A percentile compares a stretch with the other conserved stretches of the same genome.
These are phyloP conservation scores for Nerophis lumbriciformis DNA, from an alignment of 2,113 vertebrate species.

Conservation along the genomic window DNA sequence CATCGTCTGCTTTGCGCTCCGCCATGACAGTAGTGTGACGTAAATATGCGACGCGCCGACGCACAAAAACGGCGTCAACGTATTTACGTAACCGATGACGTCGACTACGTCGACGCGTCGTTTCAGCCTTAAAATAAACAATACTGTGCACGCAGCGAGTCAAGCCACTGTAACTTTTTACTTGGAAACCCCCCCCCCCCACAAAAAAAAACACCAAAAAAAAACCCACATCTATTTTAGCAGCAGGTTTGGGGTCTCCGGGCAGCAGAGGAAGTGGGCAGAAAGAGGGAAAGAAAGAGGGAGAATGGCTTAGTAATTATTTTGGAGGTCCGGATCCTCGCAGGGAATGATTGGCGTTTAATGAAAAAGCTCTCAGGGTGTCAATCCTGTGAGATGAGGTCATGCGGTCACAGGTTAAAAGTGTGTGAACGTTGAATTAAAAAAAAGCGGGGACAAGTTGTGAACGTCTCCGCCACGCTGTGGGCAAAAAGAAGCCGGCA, in stretches of 20 bases:
- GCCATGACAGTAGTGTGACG: too few relatives aligned
- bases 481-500: conserved; percentile 61
- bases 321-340: conserved; percentile 38
- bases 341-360: conserved; percentile 21
- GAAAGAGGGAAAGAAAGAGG: conserved; percentile 25
- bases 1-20: too few relatives aligned
- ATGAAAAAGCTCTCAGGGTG: conserved; percentile 35
- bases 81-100: too few relatives aligned
- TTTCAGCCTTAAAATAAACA: conserved; percentile 46
- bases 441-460: conserved; percentile 40
- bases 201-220: too few relatives aligned
- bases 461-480: conserved; percentile 76
- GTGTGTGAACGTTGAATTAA: too few relatives aligned
- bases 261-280: conserved; percentile 35
- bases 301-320: conserved; percentile 54
- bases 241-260: conserved; percentile 66
- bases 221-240: conserved; percentile 73
- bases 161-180: conserved; percentile 55
- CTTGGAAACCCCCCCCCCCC: conserved; percentile 41
- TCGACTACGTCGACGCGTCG: too few relatives aligned
- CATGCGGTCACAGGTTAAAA: conserved; percentile 37
- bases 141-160: conserved; percentile 17
- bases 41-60: too few relatives aligned
- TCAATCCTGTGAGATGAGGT: conserved; percentile 38
- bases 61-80: too few relatives aligned